A percentile compares a stretch with the other conserved stretches of the same genome.
Conservation (phyloP, 2,888 invertebrate species). For the Sphaerophoria taeniata region DNA sequence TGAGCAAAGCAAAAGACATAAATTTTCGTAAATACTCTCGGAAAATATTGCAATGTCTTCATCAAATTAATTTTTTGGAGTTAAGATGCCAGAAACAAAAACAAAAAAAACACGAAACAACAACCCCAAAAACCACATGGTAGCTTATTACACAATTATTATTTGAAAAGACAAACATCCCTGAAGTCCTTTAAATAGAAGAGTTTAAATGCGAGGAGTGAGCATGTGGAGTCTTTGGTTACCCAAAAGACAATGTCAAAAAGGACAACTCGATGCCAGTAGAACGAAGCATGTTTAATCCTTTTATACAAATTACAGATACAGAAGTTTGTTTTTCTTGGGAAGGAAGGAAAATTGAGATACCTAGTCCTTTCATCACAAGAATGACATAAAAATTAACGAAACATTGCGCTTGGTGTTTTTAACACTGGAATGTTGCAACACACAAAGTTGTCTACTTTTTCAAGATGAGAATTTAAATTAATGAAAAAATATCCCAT, state of each 20-base stretch:
- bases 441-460: conserved; percentile 4
- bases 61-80: conserved; percentile 50
- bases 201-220: background rate
- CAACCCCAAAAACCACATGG: conserved; percentile 10
- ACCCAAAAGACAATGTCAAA: conserved; percentile 64
- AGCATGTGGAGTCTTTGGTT: conserved; percentile 43
- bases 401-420: too few species aligned
- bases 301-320: conserved; percentile 72
- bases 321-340: conserved; percentile 48
- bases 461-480: conserved; percentile 31
- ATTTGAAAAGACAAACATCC: conserved; percentile 39
- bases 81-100: conserved; percentile 51
- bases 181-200: background rate
- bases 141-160: conserved; percentile 72
- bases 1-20: conserved; percentile 58
- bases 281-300: conserved; percentile 59
- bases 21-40: conserved; percentile 50
- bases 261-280: conserved; percentile 46
- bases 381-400: too few species aligned
- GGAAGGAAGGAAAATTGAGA: background rate
- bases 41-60: conserved; percentile 60
- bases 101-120: conserved; percentile 22
- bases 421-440: too few species aligned
- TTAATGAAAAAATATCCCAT: conserved; percentile 43
- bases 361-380: too few species aligned